Conservation (phyloP, 2,888 invertebrate species). For the Callinectes sapidus region DNA sequence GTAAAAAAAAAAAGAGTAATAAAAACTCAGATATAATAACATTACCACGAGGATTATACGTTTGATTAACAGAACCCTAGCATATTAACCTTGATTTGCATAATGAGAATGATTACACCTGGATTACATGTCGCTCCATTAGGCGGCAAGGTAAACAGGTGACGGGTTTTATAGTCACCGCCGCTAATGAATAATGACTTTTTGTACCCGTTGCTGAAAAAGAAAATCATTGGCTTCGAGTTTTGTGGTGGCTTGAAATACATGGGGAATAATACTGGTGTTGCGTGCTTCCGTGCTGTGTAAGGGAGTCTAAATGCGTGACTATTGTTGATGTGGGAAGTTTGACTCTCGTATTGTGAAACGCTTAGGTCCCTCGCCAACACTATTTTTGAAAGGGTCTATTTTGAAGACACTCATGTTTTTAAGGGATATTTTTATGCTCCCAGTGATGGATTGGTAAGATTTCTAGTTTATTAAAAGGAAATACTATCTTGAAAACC, state of each 20-base stretch:
- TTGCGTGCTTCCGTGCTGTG: not conserved
- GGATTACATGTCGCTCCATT: constrained; percentile 15
- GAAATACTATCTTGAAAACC: no score
- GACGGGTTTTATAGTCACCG: not conserved
- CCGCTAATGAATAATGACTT: not conserved
- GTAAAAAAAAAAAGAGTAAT: not conserved
- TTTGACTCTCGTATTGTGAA: no score
- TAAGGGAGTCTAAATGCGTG: not conserved
- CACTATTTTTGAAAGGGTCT: no score
- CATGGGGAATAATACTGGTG: not conserved
- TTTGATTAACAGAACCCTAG: constrained; percentile 5
- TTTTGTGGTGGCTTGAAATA: not conserved
- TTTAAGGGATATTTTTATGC: no score
- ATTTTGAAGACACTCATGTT: no score
- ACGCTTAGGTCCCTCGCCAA: no score
- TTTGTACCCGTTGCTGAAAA: not conserved
- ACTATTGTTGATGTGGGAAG: not conserved
- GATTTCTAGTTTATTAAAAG: no score
- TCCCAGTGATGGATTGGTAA: no score
- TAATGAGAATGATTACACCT: constrained; percentile 19
- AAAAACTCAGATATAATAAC: not conserved
- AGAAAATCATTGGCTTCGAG: not conserved
- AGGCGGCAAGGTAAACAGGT: not conserved
- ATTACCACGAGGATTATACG: not conserved
- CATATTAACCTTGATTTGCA: constrained; percentile 18